Evolutionary conservation across 1,140 invertebrate genomes (phyloP).

Genomic region (Ostrea denselamellosa): DNA sequence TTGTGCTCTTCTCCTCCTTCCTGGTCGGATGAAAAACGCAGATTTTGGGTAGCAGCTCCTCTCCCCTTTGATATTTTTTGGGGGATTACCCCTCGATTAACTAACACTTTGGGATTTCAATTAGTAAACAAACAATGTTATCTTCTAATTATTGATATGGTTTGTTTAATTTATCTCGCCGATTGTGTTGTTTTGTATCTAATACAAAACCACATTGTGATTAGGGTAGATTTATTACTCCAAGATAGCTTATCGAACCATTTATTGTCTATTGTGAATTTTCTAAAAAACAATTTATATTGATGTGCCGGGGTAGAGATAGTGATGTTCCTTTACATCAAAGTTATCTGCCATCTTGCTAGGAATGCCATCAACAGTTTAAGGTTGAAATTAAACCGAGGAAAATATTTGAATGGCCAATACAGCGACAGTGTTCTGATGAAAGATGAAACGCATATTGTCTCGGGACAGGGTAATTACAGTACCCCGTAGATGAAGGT

Average conservation of each 20-base stretch:
- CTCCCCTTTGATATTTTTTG: too few relatives aligned
- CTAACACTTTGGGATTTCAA: background rate
- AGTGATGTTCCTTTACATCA: background rate
- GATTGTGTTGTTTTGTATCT: background rate
- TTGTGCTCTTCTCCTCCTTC: too few relatives aligned
- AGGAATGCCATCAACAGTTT: background rate
- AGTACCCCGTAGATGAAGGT: background rate
- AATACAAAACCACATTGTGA: background rate
- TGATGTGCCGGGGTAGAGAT: background rate
- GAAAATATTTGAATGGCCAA: background rate
- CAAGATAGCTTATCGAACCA: background rate
- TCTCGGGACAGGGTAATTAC: conserved; percentile 33
- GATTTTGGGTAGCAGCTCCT: too few relatives aligned
- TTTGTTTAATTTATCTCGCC: background rate
- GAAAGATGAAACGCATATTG: background rate
- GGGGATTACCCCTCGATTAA: too few relatives aligned
- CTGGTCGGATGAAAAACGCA: too few relatives aligned
- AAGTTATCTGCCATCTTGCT: conserved; percentile 2
- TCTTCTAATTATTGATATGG: background rate
- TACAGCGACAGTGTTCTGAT: background rate
- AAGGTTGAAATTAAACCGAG: conserved; percentile 9
- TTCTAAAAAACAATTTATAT: background rate
- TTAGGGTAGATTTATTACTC: background rate
- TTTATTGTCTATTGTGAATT: background rate
- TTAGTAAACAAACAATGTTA: background rate